Evolutionary conservation across 1,140 invertebrate genomes (phyloP), one percentile per base, ranked within the genome.

Genomic region (Achatina immaculata): DNA sequence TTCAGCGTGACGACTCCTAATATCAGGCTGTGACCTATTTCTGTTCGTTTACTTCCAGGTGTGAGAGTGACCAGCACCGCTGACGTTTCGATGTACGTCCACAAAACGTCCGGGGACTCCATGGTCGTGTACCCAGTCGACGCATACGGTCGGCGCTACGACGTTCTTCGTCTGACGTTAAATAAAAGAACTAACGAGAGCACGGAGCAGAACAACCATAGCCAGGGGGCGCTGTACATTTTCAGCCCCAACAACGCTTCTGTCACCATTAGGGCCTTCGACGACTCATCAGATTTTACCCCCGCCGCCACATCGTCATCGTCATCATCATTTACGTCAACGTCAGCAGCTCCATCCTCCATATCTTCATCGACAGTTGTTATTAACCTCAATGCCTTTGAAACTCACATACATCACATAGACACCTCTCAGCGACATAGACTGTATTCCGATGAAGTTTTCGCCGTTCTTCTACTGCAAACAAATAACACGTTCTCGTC

Each of bases 161-260:
- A 45, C 21, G 31, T 58, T 9, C n/a, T 28, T 34, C 21, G 34
- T 21, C 24, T 78, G 76, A 31, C 76, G 14, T n/a, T 43, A 51
- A 4, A 4, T 19, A n/a, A 38, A 34, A 2, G 1, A 42, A 14
- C 9, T 2, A 31, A 58, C 19, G 19, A 38, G 21, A 31, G 43
- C 28, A 55, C 34, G 24, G 31, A 6, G 3, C 31, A 78, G 4
- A 48, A 2, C 36, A 38, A 24, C 76, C 1, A 6, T 1, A 7
- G 21, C 74, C 43, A 51, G 2, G 65, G 58, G 19, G 28, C 16
- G 6, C 48, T 78, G 38, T 68, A 66, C n/a, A 11, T 78, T 14
- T 78, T 78, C 28, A 78, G 58, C 34, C 76, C 76, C 6, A 78
- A 68, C 65, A 78, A 68, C 40, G 68, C 76, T 16, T 43, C 6